Conservation (phyloP, 2,888 invertebrate genomes). For the Hesperia comma region DNA sequence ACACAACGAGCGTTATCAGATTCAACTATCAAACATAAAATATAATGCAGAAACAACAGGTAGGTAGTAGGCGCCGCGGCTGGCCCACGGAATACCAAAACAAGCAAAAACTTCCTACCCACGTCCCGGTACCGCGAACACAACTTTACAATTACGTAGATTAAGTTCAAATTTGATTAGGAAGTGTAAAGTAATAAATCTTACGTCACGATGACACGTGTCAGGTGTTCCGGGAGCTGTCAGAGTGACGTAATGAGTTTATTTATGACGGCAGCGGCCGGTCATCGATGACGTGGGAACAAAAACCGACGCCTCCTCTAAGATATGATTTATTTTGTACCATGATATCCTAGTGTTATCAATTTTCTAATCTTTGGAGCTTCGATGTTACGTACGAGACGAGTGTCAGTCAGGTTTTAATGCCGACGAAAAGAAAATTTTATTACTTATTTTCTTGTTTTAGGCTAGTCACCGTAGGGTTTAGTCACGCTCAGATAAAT, state of each 20-base stretch:
- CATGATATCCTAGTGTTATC: neutral
- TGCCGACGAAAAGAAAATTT: too few species aligned
- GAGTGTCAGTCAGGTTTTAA: neutral
- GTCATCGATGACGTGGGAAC: constrained; percentile 68
- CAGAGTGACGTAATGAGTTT: constrained; percentile 74
- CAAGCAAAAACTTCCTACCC: constrained; percentile 41
- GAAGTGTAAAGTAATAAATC: constrained; percentile 51
- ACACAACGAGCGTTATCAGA: constrained; percentile 51
- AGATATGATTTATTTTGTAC: constrained; percentile 35
- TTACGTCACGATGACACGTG: constrained; percentile 67
- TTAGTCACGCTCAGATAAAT: too few species aligned
- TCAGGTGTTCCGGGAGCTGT: constrained; percentile 72
- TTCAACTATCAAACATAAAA: constrained; percentile 62
- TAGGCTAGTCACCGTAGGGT: too few species aligned
- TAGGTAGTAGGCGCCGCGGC: constrained; percentile 59
- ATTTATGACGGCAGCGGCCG: constrained; percentile 63
- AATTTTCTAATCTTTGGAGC: neutral
- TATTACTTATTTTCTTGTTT: too few species aligned
- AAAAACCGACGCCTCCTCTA: constrained; percentile 40
- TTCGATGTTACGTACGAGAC: neutral
- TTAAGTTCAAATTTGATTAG: constrained; percentile 45
- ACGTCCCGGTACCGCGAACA: neutral
- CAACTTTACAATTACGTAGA: constrained; percentile 6
- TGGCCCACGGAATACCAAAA: constrained; percentile 48
- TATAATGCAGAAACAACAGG: constrained; percentile 68